Evolutionary conservation across 2,113 vertebrate genomes (phyloP).

Genomic region (Aphyosemion australe): DNA sequence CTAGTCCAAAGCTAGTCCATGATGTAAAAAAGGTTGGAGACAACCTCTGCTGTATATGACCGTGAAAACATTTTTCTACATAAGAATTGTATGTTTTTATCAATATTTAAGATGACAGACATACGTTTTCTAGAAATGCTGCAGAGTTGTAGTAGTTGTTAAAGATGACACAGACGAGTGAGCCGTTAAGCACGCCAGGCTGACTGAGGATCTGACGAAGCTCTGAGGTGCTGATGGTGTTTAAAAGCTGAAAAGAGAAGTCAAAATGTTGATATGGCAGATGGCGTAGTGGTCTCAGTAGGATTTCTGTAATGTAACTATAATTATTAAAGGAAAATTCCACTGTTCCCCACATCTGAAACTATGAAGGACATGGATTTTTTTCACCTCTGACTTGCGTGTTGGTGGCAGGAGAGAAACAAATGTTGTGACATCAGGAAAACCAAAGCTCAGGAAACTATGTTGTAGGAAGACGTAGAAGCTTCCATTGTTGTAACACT

Average conservation of each 20-base stretch:
- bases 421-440: slow-evolving; percentile 60
- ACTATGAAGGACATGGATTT: no score
- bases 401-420: slow-evolving; percentile 50
- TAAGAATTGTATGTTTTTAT: no score
- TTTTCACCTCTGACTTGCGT: slow-evolving; percentile 44
- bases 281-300: slow-evolving; percentile 36
- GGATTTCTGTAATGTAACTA: slow-evolving; percentile 52
- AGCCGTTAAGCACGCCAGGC: slow-evolving; percentile 32
- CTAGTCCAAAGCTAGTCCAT: no score
- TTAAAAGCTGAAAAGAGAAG: not conserved
- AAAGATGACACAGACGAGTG: slow-evolving; percentile 62
- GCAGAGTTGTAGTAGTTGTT: slow-evolving; percentile 58
- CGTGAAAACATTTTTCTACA: no score
- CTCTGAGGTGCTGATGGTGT: slow-evolving; percentile 38
- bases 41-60: no score
- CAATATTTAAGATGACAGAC: not conserved
- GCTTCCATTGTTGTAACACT: slow-evolving; percentile 60
- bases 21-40: no score
- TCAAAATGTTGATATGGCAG: not conserved
- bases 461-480: slow-evolving; percentile 61
- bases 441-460: slow-evolving; percentile 63
- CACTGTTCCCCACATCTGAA: no score
- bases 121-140: slow-evolving; percentile 62
- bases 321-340: no score
- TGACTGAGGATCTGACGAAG: slow-evolving; percentile 57